phyloP scores from a whole-genome alignment of 1,140 invertebrate genomes.

The Aricia agestis region DNA sequence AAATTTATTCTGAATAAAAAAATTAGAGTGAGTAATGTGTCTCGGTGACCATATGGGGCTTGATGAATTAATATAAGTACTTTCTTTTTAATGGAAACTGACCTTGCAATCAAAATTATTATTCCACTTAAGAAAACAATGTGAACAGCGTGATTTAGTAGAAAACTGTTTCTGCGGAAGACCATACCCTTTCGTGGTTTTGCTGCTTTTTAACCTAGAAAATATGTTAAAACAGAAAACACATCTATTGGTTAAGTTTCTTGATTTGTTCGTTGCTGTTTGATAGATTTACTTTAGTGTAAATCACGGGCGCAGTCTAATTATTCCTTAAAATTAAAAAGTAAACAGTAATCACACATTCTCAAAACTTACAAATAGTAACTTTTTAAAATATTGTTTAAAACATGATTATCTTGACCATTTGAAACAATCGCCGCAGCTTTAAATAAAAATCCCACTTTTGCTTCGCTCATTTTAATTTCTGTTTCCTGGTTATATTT shows the following conservation, averaged over 20 bases:
- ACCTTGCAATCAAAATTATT: conserved; percentile 41
- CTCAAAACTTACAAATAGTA: conserved; percentile 56
- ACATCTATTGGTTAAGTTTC: conserved; percentile 3
- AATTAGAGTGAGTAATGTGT: too few relatives aligned
- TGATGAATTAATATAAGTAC: too few relatives aligned
- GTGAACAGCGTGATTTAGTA: conserved; percentile 43
- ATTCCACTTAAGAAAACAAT: conserved; percentile 54
- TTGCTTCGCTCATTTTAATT: conserved; percentile 43
- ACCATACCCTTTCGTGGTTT: conserved; percentile 40
- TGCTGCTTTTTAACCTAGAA: conserved; percentile 50
- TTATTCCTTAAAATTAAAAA: background rate
- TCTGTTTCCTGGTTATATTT: too few relatives aligned
- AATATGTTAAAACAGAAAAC: conserved; percentile 10
- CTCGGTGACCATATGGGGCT: too few relatives aligned
- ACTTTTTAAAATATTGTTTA: conserved; percentile 45
- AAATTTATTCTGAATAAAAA: too few relatives aligned
- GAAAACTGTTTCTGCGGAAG: conserved; percentile 55
- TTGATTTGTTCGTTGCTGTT: background rate
- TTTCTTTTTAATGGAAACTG: background rate
- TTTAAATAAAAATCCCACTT: conserved; percentile 50
- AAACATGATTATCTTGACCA: conserved; percentile 28
- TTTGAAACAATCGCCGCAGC: conserved; percentile 36
- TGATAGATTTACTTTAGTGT: conserved; percentile 1
- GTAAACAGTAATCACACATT: background rate
- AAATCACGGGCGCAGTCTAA: background rate